A percentile compares a stretch with the other conserved stretches of the same genome.
These are phyloP conservation scores for Lithophane leautieri DNA, from an alignment of 2,888 invertebrate species.

Conservation along the genomic window DNA sequence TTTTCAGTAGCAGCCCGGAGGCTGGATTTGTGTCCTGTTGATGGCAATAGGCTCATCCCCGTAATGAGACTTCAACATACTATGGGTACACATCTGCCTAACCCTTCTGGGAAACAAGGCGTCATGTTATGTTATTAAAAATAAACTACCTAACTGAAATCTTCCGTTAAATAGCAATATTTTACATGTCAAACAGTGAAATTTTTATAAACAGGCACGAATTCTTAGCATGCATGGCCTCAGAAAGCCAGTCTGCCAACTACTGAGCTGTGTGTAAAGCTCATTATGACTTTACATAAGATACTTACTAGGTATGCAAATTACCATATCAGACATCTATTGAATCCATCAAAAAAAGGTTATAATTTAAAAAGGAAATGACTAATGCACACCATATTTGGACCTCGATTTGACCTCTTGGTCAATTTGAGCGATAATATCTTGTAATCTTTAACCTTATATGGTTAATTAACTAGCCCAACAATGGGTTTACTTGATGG, in stretches of 20 bases:
- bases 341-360: conserved; percentile 31
- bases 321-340: neutral
- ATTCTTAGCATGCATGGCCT: neutral
- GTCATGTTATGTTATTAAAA: too few species aligned
- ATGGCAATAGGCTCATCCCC: too few species aligned
- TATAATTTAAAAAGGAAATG: conserved; percentile 35
- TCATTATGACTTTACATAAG: neutral
- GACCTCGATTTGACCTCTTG: conserved; percentile 43
- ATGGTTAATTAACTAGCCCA: conserved; percentile 53
- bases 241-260: neutral
- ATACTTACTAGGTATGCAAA: neutral
- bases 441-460: conserved; percentile 49
- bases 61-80: too few species aligned
- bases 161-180: neutral
- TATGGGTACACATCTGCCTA: too few species aligned
- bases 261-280: neutral
- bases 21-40: too few species aligned
- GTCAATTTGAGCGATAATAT: conserved; percentile 32
- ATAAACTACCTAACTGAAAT: neutral
- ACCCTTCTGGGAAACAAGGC: too few species aligned
- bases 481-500: conserved; percentile 55
- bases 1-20: too few species aligned
- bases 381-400: conserved; percentile 21
- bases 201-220: neutral
- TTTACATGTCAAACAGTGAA: neutral